Conservation (phyloP, 2,113 vertebrate species). For the Halcyon senegalensis region DNA sequence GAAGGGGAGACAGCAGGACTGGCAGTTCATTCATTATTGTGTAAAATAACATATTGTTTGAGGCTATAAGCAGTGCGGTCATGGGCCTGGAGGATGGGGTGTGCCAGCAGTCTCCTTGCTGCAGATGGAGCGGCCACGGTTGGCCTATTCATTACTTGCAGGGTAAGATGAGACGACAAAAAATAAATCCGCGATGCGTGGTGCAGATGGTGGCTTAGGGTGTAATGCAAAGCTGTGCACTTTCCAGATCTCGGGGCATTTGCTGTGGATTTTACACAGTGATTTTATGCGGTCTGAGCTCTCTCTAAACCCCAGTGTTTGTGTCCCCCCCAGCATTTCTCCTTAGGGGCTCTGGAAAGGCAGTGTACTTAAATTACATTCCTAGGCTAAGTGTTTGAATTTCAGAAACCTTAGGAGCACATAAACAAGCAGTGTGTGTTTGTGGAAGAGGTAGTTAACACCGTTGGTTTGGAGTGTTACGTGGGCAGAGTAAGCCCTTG, state of each 20-base stretch:
- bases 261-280: not conserved
- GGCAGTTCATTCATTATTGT: not conserved
- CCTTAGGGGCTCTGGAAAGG: not conserved
- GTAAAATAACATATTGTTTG: constrained; percentile 3
- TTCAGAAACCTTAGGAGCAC: constrained; percentile 13
- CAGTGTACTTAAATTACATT: not conserved
- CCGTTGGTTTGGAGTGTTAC: not conserved
- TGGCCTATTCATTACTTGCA: not conserved
- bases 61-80: not conserved
- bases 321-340: not conserved
- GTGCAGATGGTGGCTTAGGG: constrained; percentile 7
- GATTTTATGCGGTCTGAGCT: not conserved
- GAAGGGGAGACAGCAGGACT: not conserved
- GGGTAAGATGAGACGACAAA: not conserved
- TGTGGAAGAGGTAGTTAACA: not conserved
- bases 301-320: not conserved
- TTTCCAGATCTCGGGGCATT: not conserved
- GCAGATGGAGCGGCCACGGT: not conserved
- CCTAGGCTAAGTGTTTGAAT: not conserved
- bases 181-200: not conserved
- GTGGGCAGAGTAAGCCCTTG: not conserved
- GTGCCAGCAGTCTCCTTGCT: not conserved
- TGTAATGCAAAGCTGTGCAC: not conserved
- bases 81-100: not conserved
- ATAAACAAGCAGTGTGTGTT: not conserved